A percentile compares a stretch with the other conserved stretches of the same genome.
phyloP scores from a whole-genome alignment of 1,140 invertebrate species.

The Glossosoma conforme region DNA sequence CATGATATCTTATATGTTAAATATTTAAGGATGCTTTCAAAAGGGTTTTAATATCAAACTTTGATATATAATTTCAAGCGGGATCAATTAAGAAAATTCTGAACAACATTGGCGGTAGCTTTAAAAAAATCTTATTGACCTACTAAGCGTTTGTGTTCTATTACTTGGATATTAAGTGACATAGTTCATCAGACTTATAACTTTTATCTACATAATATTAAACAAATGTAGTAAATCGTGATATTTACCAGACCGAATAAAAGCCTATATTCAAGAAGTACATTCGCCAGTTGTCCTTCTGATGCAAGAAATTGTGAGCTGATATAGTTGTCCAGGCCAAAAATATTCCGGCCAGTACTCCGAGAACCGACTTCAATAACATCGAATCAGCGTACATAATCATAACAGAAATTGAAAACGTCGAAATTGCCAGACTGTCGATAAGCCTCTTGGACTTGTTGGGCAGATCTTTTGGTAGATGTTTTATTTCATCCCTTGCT shows the following conservation, averaged over 20 bases:
- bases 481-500: conserved; percentile 48
- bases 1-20: too few species aligned
- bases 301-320: conserved; percentile 79
- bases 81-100: too few species aligned
- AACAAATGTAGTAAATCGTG: too few species aligned
- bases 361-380: background rate
- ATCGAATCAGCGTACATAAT: background rate
- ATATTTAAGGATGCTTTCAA: too few species aligned
- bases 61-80: too few species aligned
- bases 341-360: conserved; percentile 33
- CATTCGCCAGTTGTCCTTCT: conserved; percentile 74
- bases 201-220: too few species aligned
- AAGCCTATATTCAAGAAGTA: conserved; percentile 70
- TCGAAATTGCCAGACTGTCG: background rate
- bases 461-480: conserved; percentile 33
- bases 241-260: conserved; percentile 57
- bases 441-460: conserved; percentile 1
- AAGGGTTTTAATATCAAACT: too few species aligned
- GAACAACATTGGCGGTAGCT: too few species aligned
- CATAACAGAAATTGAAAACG: conserved; percentile 1
- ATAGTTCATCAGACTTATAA: too few species aligned
- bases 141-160: too few species aligned
- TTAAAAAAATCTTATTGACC: too few species aligned
- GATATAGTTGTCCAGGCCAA: conserved; percentile 54
- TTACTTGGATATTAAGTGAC: too few species aligned